These are phyloP conservation scores for Threskiornis aethiopicus DNA, from an alignment of 2,797 vertebrate species.

Conservation along the genomic window DNA sequence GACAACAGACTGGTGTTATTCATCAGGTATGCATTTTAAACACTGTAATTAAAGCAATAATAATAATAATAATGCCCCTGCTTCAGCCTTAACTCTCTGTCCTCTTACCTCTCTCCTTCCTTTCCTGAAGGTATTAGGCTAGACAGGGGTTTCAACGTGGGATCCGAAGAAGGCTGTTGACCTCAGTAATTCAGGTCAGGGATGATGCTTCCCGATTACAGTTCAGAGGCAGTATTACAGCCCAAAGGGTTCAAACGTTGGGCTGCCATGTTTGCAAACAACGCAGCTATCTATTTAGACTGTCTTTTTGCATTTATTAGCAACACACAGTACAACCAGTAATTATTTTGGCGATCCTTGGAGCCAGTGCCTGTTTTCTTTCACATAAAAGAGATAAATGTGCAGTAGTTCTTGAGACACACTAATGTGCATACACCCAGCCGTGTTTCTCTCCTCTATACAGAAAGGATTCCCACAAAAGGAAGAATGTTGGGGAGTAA, in stretches of 20 bases:
- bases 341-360: neutral
- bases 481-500: neutral
- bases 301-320: neutral
- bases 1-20: neutral
- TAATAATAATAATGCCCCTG: neutral
- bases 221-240: neutral
- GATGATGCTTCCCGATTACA: neutral
- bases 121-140: neutral
- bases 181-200: neutral
- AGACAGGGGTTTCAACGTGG: neutral
- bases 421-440: neutral
- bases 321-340: neutral
- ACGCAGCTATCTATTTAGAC: neutral
- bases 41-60: neutral
- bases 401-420: neutral
- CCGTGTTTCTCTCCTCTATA: neutral
- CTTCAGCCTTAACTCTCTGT: neutral
- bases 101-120: neutral
- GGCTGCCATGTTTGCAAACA: neutral
- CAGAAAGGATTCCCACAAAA: neutral
- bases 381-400: neutral
- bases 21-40: neutral
- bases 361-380: neutral
- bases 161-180: neutral
- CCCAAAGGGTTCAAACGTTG: neutral